Base-by-base conservation (phyloP, 1,140 invertebrate species). In the Trissolcus basalis region DNA sequence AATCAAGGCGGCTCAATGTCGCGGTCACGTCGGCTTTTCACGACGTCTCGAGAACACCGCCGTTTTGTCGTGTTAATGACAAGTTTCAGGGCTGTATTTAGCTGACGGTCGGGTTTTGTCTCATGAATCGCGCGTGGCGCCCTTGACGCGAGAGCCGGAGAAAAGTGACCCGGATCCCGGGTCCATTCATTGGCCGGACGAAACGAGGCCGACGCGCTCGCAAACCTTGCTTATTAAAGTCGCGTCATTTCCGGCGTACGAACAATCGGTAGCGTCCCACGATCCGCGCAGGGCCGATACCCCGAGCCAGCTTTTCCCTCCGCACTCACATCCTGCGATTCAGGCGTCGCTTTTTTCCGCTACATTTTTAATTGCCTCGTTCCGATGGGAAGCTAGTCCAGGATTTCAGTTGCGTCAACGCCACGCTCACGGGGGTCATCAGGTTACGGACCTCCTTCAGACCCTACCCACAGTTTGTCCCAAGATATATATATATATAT, bases 261-360 rank as follows among this genome's bases (percentile, higher is more conserved):
- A 78, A 82, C 77, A 82, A 82, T 82, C 64, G 72, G 13, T 14
- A 49, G 61, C 50, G 60, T 79, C 77, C 73, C 79, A 80, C 81
- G 79, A 65, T 64, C 65, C 59, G 33, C 59, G 33, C 48, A 19
- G 16, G 32, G 53, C 71, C 56, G 33, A 68, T 60, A 71, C 61
- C 61, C 14, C 33, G 59, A 56, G 32, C 48, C n/a, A 11, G 45
- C 13, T 68, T 70, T 67, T 76, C 43, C 53, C 65, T 61, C 16
- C 59, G 64, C 51, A 69, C 64, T 82, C 82, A 82, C 82, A 82
- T 83, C 82, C 82, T 83, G 82, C 75, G 74, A 83, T 83, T 83
- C 82, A 83, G 27, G 56, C 70, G 45, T 65, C 50, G 68, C 67
- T 77, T 77, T 80, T 71, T 65, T 55, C 69, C 44, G 48, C 55